Evolutionary conservation across 1,140 invertebrate genomes (phyloP).

Genomic region (Drosophila aff.): DNA sequence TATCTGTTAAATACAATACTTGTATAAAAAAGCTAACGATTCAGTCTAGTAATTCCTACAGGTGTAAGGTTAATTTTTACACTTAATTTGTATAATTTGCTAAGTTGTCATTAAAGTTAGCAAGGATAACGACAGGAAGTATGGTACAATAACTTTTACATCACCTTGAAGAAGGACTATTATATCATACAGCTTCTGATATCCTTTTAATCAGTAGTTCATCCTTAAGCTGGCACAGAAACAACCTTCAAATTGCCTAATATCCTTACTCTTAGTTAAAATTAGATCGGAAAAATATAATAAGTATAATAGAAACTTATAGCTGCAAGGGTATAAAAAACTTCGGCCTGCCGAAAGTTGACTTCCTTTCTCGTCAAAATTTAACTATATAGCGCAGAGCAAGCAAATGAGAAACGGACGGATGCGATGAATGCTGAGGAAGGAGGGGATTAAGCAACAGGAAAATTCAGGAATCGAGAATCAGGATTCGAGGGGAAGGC

Average conservation of each 20-base stretch:
- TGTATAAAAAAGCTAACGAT: neutral
- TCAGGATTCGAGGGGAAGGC: conserved; percentile 7
- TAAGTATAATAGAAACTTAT: too few relatives aligned
- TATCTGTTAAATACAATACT: neutral
- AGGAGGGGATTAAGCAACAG: conserved; percentile 18
- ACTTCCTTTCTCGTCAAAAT: conserved; percentile 1
- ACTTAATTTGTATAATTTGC: neutral
- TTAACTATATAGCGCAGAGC: conserved; percentile 55
- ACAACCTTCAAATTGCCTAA: too few relatives aligned
- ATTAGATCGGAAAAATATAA: neutral
- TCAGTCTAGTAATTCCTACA: too few relatives aligned
- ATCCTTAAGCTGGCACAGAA: too few relatives aligned
- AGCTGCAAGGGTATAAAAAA: conserved; percentile 13
- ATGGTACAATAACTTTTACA: neutral
- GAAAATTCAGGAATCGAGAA: conserved; percentile 19
- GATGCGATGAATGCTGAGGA: conserved; percentile 36
- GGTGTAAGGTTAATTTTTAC: too few relatives aligned
- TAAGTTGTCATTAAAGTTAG: neutral
- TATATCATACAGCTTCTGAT: neutral
- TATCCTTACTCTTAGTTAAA: too few relatives aligned
- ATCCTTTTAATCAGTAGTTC: neutral
- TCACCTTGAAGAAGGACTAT: neutral
- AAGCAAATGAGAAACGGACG: conserved; percentile 74
- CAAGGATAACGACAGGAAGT: too few relatives aligned
- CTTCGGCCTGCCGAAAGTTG: conserved; percentile 3